These are phyloP conservation scores for Columba guinea DNA, from an alignment of 2,797 vertebrate species.

Conservation along the genomic window DNA sequence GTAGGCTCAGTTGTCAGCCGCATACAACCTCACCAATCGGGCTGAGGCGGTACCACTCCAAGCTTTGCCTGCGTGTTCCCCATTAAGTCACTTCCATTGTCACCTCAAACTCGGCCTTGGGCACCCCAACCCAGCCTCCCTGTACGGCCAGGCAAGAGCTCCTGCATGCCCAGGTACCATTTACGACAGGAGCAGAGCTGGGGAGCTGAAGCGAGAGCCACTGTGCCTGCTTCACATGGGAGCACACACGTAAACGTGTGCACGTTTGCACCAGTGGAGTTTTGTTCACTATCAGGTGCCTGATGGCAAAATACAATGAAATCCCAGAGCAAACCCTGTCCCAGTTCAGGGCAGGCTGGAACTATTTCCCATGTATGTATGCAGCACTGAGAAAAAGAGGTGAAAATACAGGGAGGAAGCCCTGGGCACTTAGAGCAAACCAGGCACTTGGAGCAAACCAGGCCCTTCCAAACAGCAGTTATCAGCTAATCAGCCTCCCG, in stretches of 20 bases:
- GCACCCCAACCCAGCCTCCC: not conserved
- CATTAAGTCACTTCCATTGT: not conserved
- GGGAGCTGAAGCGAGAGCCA: not conserved
- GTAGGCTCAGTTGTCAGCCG: accelerated
- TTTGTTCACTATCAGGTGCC: not conserved
- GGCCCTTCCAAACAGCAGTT: slow-evolving; percentile 16
- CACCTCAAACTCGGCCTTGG: not conserved
- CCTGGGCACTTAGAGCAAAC: not conserved
- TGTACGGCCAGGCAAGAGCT: not conserved
- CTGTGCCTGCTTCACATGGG: accelerated
- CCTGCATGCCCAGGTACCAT: not conserved
- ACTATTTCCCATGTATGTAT: not conserved
- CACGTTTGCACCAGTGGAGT: not conserved
- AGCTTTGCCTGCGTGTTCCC: not conserved
- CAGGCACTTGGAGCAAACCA: not conserved
- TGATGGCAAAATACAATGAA: not conserved
- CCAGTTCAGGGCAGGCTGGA: not conserved
- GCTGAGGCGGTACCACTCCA: not conserved
- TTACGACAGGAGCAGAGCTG: not conserved
- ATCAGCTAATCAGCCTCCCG: slow-evolving; percentile 42
- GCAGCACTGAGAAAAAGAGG: not conserved
- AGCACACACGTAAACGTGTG: accelerated
- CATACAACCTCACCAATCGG: accelerated
- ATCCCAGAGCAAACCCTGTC: not conserved
- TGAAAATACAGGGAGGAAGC: not conserved